A percentile compares a stretch with the other conserved stretches of the same genome.
These are phyloP conservation scores for Apis dorsata DNA, from an alignment of 1,140 invertebrate genomes.

Conservation along the genomic window DNA sequence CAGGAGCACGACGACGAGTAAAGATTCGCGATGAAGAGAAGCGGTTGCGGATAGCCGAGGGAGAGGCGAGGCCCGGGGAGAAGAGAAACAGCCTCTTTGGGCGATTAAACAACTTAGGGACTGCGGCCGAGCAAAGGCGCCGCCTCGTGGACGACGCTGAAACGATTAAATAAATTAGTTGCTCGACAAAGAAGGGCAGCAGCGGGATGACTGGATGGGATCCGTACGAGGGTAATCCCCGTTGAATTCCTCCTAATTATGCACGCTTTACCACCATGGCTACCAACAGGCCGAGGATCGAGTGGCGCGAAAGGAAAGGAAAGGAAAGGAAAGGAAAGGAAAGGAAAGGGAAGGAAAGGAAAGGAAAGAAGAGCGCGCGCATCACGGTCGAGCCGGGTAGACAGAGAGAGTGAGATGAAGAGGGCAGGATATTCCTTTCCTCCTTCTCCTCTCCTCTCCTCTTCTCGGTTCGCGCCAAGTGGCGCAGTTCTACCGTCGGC, in stretches of 20 bases:
- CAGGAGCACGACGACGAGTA: constrained; percentile 29
- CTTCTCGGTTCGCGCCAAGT: constrained; percentile 39
- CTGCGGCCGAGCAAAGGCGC: constrained; percentile 70
- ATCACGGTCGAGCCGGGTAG: background rate
- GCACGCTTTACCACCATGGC: constrained; percentile 77
- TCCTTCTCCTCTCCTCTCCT: constrained; percentile 18
- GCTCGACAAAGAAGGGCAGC: constrained; percentile 76
- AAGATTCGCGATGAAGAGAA: constrained; percentile 44
- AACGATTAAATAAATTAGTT: constrained; percentile 79
- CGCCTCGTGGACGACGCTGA: constrained; percentile 69
- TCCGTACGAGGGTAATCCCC: constrained; percentile 77
- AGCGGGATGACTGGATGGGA: constrained; percentile 76
- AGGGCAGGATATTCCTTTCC: constrained; percentile 4
- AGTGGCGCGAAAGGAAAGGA: background rate
- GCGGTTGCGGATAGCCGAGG: constrained; percentile 6
- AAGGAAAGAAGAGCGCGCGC: background rate
- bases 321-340: constrained; percentile 10
- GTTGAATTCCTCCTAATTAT: constrained; percentile 79
- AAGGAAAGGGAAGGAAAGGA: background rate
- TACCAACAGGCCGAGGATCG: constrained; percentile 60
- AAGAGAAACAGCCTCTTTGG: constrained; percentile 67
- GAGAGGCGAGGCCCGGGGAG: constrained; percentile 39
- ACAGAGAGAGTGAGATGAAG: constrained; percentile 30
- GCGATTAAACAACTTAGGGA: constrained; percentile 71
- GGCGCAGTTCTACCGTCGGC: constrained; percentile 63